Evolutionary conservation across 2,797 vertebrate genomes (phyloP).

Genomic region (Pseudochromis fuscus): DNA sequence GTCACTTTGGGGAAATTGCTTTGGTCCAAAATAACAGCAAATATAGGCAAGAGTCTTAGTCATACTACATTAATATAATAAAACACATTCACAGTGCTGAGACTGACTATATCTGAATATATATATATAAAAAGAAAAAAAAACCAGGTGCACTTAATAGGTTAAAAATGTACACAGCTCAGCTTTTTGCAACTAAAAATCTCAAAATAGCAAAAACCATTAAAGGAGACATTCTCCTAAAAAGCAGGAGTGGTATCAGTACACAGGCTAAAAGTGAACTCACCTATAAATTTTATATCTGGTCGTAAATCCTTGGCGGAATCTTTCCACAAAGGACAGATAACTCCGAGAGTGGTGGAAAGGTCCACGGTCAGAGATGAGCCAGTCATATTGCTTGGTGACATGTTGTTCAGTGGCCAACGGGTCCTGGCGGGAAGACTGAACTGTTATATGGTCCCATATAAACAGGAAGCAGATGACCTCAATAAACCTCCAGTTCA

Average conservation of each 20-base stretch:
- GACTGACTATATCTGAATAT: conserved; percentile 25
- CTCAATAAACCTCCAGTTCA: conserved; percentile 99
- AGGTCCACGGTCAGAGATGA: conserved; percentile 99
- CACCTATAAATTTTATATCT: conserved; percentile 99
- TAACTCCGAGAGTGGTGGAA: conserved; percentile 99
- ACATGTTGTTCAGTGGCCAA: conserved; percentile 98
- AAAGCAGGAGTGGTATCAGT: conserved; percentile 50
- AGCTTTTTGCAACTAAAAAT: conserved; percentile 64
- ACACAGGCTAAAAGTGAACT: conserved; percentile 70
- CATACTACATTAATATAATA: conserved; percentile 24
- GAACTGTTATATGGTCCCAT: conserved; percentile 99
- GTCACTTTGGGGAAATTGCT: neutral
- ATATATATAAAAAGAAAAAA: too few relatives aligned
- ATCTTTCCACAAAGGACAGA: conserved; percentile 99
- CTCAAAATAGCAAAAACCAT: conserved; percentile 56
- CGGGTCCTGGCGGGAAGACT: conserved; percentile 96
- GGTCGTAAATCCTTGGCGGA: conserved; percentile 99
- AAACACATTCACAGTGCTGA: conserved; percentile 15
- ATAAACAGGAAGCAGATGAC: conserved; percentile 99
- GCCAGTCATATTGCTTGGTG: conserved; percentile 99
- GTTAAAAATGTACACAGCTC: conserved; percentile 51
- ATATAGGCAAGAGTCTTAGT: neutral
- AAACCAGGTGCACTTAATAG: conserved; percentile 37
- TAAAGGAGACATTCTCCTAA: conserved; percentile 52
- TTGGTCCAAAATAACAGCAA: neutral